Conservation (phyloP, 2,797 vertebrate species). For the Onychomys torridus region DNA sequence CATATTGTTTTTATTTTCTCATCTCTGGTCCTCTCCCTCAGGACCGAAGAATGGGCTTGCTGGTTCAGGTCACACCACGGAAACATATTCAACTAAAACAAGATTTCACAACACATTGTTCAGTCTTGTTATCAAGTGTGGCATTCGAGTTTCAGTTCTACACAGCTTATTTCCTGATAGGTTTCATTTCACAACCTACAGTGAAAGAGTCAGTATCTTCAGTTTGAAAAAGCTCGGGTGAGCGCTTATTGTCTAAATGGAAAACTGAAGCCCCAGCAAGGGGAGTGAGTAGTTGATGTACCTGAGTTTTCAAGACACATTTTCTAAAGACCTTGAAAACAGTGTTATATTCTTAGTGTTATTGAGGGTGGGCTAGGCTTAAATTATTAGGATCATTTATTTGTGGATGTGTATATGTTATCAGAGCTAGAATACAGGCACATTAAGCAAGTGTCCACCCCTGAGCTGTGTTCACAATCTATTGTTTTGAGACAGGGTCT, state of each 20-base stretch:
- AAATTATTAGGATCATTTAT: not conserved
- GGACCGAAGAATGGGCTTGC: not conserved
- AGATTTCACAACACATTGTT: not conserved
- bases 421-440: not conserved
- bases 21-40: not conserved
- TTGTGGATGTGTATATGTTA: not conserved
- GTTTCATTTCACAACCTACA: not conserved
- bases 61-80: not conserved
- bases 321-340: slow-evolving; percentile 10
- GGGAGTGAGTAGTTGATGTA: not conserved
- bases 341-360: not conserved
- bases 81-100: not conserved
- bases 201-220: not conserved
- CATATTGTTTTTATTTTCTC: not conserved
- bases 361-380: not conserved
- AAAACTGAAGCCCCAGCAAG: not conserved
- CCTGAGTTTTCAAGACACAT: not conserved
- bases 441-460: not conserved
- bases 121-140: not conserved
- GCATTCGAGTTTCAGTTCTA: not conserved
- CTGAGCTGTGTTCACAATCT: not conserved
- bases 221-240: not conserved
- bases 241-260: not conserved
- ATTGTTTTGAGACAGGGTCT: not conserved
- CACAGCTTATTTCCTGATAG: not conserved